Evolutionary conservation across 2,113 vertebrate genomes (phyloP).

Genomic region (Cottus gobio): DNA sequence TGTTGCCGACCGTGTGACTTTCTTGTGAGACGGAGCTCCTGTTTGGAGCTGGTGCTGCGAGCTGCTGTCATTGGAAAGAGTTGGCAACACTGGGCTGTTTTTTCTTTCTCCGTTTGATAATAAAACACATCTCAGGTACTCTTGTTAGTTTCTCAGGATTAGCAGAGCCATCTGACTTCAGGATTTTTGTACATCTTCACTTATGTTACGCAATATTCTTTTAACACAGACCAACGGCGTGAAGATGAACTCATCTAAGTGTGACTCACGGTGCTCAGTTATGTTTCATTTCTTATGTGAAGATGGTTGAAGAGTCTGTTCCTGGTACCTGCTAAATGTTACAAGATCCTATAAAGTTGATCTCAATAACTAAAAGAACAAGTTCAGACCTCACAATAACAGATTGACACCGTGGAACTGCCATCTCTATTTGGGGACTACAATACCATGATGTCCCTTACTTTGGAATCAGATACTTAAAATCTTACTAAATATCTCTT

Average conservation of each 20-base stretch:
- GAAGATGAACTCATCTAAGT: too few species aligned
- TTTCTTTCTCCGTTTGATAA: too few species aligned
- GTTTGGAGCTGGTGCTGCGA: background rate
- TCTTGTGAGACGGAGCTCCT: background rate
- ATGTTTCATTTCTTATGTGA: background rate
- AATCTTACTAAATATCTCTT: slow-evolving; percentile 16
- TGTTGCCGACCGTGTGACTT: background rate
- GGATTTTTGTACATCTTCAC: background rate
- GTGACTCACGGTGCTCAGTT: background rate
- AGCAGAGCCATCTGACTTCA: background rate
- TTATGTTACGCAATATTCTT: background rate
- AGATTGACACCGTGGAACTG: background rate
- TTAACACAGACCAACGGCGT: background rate
- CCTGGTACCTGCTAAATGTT: background rate
- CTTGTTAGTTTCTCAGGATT: background rate
- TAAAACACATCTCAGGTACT: too few species aligned
- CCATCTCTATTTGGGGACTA: background rate
- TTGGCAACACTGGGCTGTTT: background rate
- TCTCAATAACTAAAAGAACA: background rate
- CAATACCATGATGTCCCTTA: background rate
- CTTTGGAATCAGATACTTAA: slow-evolving; percentile 2
- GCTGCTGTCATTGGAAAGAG: background rate
- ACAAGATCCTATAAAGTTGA: background rate
- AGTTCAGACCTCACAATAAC: background rate
- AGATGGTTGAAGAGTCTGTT: background rate